Conservation (phyloP, 2,888 invertebrate species). For the Stratiomys singularior region DNA sequence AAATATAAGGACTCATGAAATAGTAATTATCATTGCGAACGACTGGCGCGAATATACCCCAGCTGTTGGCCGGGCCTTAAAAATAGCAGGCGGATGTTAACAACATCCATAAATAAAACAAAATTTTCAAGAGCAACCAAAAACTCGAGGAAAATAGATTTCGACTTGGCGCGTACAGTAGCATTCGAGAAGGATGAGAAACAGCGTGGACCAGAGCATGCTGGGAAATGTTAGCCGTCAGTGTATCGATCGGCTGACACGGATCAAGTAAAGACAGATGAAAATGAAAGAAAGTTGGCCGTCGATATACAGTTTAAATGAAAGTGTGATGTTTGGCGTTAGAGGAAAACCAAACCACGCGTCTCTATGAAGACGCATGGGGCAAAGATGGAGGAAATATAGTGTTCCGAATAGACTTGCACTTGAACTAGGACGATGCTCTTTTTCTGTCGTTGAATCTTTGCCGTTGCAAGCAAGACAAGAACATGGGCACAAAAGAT, state of each 20-base stretch:
- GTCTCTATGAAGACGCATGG: not conserved
- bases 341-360: not conserved
- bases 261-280: slow-evolving; percentile 5
- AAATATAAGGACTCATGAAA: no score
- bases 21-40: no score
- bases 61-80: no score
- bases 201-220: not conserved
- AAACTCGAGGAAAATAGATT: not conserved
- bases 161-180: not conserved
- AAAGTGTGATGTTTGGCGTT: slow-evolving; percentile 33
- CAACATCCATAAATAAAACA: slow-evolving; percentile 10
- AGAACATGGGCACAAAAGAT: not conserved
- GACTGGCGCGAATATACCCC: no score
- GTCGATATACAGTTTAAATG: slow-evolving; percentile 1
- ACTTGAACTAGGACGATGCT: slow-evolving; percentile 31
- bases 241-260: not conserved
- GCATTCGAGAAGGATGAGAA: not conserved
- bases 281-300: slow-evolving; percentile 11
- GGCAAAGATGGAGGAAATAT: no score
- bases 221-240: not conserved
- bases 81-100: not conserved
- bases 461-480: not conserved
- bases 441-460: not conserved
- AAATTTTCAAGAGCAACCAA: slow-evolving; percentile 33
- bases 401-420: not conserved